Base-by-base conservation (phyloP, 2,113 vertebrate genomes). In the Colinus virginianus region DNA sequence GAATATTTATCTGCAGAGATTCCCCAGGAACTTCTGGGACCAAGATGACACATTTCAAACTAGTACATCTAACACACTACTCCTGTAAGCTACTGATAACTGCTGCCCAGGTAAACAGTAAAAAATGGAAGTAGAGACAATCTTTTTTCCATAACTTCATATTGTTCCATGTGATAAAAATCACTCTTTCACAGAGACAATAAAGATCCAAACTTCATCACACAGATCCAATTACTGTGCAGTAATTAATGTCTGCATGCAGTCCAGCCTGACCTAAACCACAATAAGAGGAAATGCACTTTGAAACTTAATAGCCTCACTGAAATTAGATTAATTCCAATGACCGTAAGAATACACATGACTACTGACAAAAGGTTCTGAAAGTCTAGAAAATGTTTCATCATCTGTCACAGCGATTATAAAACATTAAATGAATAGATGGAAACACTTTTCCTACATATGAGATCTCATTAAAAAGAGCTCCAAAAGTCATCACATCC, bases 371-470 rank as follows among this genome's bases (percentile, higher is more conserved):
- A 68, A 94, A 94, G 67, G 70, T 92, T 92, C 92, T 90, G 81
- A 91, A 97, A 93, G 68, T 88, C 92, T 92, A 94, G 67, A 90
- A 88, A 45, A 81, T n/a, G 18, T 84, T 81, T 77, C 55, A 94
- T 88, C 85, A 90, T 77, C 85, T 82, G 11, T 55, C 84, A 90
- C 82, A 80, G 84, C 17, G 67, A 75, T 71, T 96, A 75, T 66
- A 88, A 96, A 96, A 90, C 64, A 94, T 91, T 83, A 95, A 87
- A 92, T 90, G 84, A 93, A 91, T 63, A 87, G 67, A 79, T 66
- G 26, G 12, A 95, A 83, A 59, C 22, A 43, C 43, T 88, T 63
- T 63, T 64, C 22, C 74, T 38, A 56, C 23, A 19, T 78, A 72
- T 13, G 28, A 96, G 36, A 71, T 67, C 38, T 46, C 61, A 43